A percentile compares a stretch with the other conserved stretches of the same genome.
Evolutionary conservation across 2,797 vertebrate species (phyloP).

Genomic region (Characodon lateralis): DNA sequence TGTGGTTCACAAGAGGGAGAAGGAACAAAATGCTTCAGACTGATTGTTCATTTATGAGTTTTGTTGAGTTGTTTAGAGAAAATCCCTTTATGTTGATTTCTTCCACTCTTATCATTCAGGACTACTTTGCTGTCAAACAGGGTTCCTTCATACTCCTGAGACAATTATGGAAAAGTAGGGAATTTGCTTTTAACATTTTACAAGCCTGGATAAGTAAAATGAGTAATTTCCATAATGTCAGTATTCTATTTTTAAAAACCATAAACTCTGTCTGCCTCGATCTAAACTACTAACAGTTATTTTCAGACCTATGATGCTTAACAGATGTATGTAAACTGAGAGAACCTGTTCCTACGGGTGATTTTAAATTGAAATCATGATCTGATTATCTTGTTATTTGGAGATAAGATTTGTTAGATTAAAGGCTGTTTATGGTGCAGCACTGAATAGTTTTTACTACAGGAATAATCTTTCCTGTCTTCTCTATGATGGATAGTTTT

Average conservation of each 20-base stretch:
- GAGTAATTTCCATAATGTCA: not conserved
- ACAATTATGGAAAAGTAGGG: not conserved
- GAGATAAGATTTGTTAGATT: not conserved
- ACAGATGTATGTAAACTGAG: not conserved
- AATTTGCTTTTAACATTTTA: not conserved
- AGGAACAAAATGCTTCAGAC: not conserved
- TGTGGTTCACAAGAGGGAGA: not conserved
- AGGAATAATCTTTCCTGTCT: not conserved
- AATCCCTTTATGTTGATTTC: not conserved
- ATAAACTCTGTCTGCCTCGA: not conserved
- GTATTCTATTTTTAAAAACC: not conserved
- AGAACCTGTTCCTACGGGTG: not conserved
- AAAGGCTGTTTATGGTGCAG: not conserved
- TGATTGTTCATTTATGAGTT: not conserved
- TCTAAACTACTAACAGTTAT: not conserved
- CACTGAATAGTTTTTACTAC: not conserved
- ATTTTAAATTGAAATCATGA: not conserved
- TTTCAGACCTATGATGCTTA: not conserved
- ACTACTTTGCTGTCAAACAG: not conserved
- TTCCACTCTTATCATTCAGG: conserved; percentile 2
- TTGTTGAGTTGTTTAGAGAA: not conserved
- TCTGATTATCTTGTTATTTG: not conserved
- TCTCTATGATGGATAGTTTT: not conserved
- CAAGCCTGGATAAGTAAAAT: not conserved
- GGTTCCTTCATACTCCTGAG: not conserved